These are phyloP conservation scores for Cichladusa arquata DNA, from an alignment of 2,113 vertebrate species.

Conservation along the genomic window DNA sequence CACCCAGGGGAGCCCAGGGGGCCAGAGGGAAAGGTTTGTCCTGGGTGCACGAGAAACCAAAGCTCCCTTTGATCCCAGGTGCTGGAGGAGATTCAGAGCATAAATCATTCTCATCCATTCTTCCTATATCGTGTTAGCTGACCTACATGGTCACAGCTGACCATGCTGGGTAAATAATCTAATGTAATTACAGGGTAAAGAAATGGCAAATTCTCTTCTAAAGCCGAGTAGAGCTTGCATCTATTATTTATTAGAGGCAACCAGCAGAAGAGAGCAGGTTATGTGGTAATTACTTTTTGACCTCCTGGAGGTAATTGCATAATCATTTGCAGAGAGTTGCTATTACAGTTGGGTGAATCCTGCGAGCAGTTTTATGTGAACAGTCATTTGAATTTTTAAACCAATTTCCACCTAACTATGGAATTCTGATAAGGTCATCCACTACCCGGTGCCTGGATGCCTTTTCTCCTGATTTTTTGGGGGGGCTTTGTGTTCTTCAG, in stretches of 20 bases:
- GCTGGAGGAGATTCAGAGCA: neutral
- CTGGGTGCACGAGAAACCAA: neutral
- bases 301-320: constrained; percentile 72
- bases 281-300: constrained; percentile 72
- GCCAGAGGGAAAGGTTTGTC: neutral
- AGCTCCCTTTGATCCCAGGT: neutral
- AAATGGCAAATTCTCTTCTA: constrained; percentile 37
- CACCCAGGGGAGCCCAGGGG: accelerated
- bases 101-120: constrained; percentile 7
- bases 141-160: constrained; percentile 49
- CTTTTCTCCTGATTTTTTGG: neutral
- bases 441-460: neutral
- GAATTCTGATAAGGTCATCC: constrained; percentile 20
- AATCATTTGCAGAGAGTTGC: constrained; percentile 68
- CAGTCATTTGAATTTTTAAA: constrained; percentile 64
- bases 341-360: constrained; percentile 63
- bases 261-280: constrained; percentile 65
- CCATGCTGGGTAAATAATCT: constrained; percentile 60
- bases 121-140: neutral
- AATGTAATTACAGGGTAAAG: constrained; percentile 55
- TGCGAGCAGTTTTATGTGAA: constrained; percentile 54
- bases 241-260: constrained; percentile 62
- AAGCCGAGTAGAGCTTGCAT: constrained; percentile 35
- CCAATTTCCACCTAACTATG: constrained; percentile 46
- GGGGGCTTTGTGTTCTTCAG: neutral